A percentile compares a stretch with the other conserved stretches of the same genome.
These are phyloP conservation scores for Trichosurus vulpecula DNA, from an alignment of 2,797 vertebrate genomes.

Conservation along the genomic window DNA sequence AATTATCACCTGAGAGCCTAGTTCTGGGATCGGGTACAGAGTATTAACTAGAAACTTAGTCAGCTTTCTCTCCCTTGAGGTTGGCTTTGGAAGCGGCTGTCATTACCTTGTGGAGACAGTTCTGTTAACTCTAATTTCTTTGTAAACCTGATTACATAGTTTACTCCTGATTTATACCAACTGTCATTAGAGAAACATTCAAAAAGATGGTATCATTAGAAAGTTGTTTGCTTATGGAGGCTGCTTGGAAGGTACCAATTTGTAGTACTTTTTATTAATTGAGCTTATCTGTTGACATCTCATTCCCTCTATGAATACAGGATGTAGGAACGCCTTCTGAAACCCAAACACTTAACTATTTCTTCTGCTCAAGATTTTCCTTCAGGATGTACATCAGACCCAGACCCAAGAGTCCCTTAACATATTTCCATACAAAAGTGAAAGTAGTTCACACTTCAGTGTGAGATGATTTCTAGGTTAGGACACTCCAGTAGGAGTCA, in stretches of 20 bases:
- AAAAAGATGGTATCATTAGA: slow-evolving; percentile 63
- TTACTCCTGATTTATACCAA: slow-evolving; percentile 28
- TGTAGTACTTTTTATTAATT: background rate
- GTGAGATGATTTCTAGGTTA: background rate
- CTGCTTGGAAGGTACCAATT: slow-evolving; percentile 52
- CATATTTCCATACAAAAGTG: background rate
- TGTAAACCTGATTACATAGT: slow-evolving; percentile 70
- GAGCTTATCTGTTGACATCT: background rate
- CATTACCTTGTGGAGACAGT: slow-evolving; percentile 72
- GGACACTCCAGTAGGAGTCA: background rate
- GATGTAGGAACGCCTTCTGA: background rate
- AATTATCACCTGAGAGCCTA: slow-evolving; percentile 72
- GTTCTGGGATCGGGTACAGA: slow-evolving; percentile 66
- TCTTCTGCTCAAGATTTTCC: background rate
- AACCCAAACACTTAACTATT: background rate
- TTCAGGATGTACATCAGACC: background rate
- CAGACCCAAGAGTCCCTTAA: background rate
- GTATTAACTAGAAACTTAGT: slow-evolving; percentile 13
- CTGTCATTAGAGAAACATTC: slow-evolving; percentile 55
- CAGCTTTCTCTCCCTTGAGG: slow-evolving; percentile 58
- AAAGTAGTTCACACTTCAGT: background rate
- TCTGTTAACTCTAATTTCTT: slow-evolving; percentile 70
- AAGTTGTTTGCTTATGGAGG: slow-evolving; percentile 26
- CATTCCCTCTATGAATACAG: background rate
- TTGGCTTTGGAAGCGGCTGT: slow-evolving; percentile 73